Base-by-base conservation (phyloP, 2,888 invertebrate species). In the Zaprionus bogoriensis region DNA sequence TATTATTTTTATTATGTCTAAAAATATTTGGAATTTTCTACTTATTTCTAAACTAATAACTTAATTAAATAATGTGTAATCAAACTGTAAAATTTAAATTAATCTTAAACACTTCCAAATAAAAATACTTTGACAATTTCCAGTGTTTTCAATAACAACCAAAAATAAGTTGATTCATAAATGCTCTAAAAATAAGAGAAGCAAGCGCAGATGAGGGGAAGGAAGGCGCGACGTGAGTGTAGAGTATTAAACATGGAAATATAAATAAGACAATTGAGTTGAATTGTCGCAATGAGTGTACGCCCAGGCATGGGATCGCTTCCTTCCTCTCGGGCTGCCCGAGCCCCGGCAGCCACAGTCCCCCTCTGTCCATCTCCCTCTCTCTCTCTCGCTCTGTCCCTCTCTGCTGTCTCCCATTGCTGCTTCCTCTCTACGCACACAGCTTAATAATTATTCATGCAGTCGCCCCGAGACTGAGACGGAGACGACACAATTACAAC, bases 401-500 rank as follows among this genome's bases (percentile, higher is more conserved):
- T n/a, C 22, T 4, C 22, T 17, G 2, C 32, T 7, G 14, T 7
- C 32, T 36, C 14, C 32, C 32, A 12, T 36, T 7, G n/a, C 46
- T 46, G 32, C 30, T 38, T 19, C 17, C 27, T 58, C 57, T 55
- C 57, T 61, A 54, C n/a, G n/a, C 59, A 53, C 72, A 76, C 64
- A 67, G 69, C 85, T 85, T 82, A 85, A 82, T 86, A 80, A 87
- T 87, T 80, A 87, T 87, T 82, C 86, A 86, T 87, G 86, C 83
- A 87, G 83, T 85, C 60, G 81, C 81, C 69, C 53, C 53, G 28
- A n/a, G n/a, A 45, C 30, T 48, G 57, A 39, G 48, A 60, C 14
- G 47, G 30, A 48, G 55, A 50, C 55, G 44, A 62, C 80, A 66
- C 85, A 74, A 74, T 87, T 85, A 81, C 83, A 82, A 87, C 78